Percentiles rank a stretch among this genome's conserved stretches.
These are phyloP conservation scores for Thereuonema tuberculata DNA, from an alignment of 1,140 invertebrate species.

Conservation along the genomic window DNA sequence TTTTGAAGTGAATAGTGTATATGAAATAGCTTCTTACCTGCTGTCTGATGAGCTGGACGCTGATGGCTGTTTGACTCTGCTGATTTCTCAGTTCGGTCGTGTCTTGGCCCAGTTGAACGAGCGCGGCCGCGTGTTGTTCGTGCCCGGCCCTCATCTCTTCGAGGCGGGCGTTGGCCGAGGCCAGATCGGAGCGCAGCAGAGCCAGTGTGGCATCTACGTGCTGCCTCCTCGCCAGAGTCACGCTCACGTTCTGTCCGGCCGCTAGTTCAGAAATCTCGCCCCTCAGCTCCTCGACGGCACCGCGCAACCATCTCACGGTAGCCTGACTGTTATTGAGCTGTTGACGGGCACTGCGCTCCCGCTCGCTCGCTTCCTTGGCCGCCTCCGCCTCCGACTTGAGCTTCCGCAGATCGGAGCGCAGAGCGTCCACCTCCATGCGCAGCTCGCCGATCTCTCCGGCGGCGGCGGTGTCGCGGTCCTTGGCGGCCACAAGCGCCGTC, in stretches of 20 bases:
- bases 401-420: slow-evolving; percentile 7
- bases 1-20: no score
- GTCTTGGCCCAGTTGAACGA: slow-evolving; percentile 9
- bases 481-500: not conserved
- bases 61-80: not conserved
- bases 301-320: slow-evolving; percentile 15
- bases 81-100: slow-evolving; percentile 11
- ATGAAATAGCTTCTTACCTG: no score
- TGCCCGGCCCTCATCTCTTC: slow-evolving; percentile 8
- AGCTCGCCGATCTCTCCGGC: not conserved
- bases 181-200: slow-evolving; percentile 11
- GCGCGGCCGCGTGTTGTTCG: slow-evolving; percentile 9
- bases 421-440: not conserved
- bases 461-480: not conserved
- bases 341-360: not conserved
- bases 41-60: not conserved
- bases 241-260: slow-evolving; percentile 13
- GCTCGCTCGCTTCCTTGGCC: slow-evolving; percentile 2
- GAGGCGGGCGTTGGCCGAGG: slow-evolving; percentile 4
- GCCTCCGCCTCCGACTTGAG: slow-evolving; percentile 11
- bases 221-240: slow-evolving; percentile 10
- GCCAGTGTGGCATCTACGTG: not conserved
- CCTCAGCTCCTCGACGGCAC: slow-evolving; percentile 12
- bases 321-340: slow-evolving; percentile 5
- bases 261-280: slow-evolving; percentile 16